Evolutionary conservation across 2,113 vertebrate genomes (phyloP).

Genomic region (Notothenia rossii): DNA sequence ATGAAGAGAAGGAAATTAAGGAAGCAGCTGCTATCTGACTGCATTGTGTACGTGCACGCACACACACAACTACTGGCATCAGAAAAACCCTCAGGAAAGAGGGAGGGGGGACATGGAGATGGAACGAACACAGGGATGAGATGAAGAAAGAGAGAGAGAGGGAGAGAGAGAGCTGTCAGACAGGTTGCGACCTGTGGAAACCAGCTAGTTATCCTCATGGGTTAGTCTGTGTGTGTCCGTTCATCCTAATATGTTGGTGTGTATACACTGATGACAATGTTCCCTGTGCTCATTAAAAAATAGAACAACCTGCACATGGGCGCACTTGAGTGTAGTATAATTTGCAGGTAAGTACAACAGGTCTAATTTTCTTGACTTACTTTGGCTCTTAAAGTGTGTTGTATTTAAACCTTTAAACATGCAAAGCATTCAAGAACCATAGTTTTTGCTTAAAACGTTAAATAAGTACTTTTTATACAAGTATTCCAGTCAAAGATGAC

Average conservation of each 20-base stretch:
- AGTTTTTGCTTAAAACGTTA: background rate
- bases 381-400: background rate
- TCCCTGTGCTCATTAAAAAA: constrained; percentile 53
- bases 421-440: background rate
- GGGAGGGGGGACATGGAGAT: constrained; percentile 7
- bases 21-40: constrained; percentile 41
- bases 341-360: background rate
- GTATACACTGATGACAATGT: constrained; percentile 44
- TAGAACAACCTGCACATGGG: constrained; percentile 15
- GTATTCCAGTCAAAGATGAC: background rate
- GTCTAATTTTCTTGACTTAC: background rate
- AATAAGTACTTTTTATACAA: background rate
- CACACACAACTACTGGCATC: constrained; percentile 7
- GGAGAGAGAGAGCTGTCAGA: constrained; percentile 24
- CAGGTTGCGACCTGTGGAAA: constrained; percentile 59
- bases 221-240: background rate
- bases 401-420: background rate
- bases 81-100: constrained; percentile 57
- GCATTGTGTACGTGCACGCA: background rate
- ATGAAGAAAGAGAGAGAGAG: constrained; percentile 20
- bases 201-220: constrained; percentile 44
- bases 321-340: background rate
- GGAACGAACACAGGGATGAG: constrained; percentile 22
- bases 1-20: constrained; percentile 33
- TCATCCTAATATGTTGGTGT: constrained; percentile 2